Evolutionary conservation across 2,888 invertebrate genomes (phyloP), one percentile per base, ranked within the genome.

Genomic region (Teleiodes luculella): DNA sequence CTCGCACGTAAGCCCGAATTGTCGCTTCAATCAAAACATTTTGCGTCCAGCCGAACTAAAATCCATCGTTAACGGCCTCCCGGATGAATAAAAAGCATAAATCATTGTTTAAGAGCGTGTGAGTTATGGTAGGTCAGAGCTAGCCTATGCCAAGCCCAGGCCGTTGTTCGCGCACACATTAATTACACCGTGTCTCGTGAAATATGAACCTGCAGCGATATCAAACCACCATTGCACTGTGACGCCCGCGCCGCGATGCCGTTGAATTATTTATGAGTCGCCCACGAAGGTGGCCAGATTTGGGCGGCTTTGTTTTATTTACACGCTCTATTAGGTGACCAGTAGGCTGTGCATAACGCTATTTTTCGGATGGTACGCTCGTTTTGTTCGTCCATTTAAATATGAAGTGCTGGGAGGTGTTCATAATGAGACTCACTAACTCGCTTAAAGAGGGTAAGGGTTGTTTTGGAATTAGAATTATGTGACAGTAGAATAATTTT

Each of bases 151-250:
- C 71, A 72, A 68, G 66, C 64, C 64, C 70, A 72, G 57, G 63
- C 61, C 68, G 73, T 70, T 70, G 76, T 74, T 72, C 76, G 62
- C 63, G 61, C 61, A 72, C 64, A 74, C 79, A 79, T 80, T 81
- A 80, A 80, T 80, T 80, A 80, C 75, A 68, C 67, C 68, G 64
- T 74, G 74, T 70, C 73, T 70, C 69, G 76, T 84, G 81, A 84
- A 82, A 83, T 84, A 84, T 82, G 83, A 76, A 80, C 79, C 81
- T 76, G 79, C 76, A 74, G 66, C 70, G 74, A 78, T 76, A 80
- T 74, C 71, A 60, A 58, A 55, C 68, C 64, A 64, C 65, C 71
- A 71, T 72, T 77, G 78, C 77, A 76, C 73, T 76, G 71, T 71
- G 43, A 43, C 28, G 43, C 24, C 24, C 24, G 24, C 24, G 24